Percentiles rank a stretch among this genome's conserved stretches.
Evolutionary conservation across 2,797 vertebrate genomes (phyloP).

Genomic region (Rhinogobio ventralis): DNA sequence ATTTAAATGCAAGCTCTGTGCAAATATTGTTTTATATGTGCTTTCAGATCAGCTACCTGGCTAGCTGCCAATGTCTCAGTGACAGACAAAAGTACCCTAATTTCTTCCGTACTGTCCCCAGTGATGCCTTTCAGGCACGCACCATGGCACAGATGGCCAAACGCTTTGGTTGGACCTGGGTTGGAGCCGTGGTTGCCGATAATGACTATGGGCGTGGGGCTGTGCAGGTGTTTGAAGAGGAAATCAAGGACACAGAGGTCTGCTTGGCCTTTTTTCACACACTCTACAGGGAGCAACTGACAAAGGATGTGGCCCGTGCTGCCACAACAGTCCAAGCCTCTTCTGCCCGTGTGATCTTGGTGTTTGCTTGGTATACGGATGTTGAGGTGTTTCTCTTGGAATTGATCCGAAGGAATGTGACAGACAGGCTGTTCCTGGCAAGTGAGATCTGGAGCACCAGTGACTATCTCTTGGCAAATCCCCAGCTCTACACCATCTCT

Average conservation of each 20-base stretch:
- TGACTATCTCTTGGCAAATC: conserved; percentile 64
- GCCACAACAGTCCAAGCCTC: conserved; percentile 74
- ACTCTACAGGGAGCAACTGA: conserved; percentile 69
- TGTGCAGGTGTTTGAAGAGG: conserved; percentile 75
- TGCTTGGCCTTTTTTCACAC: conserved; percentile 78
- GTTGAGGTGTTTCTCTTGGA: conserved; percentile 73
- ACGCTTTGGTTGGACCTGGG: conserved; percentile 77
- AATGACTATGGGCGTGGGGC: conserved; percentile 75
- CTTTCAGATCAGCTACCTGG: conserved; percentile 76
- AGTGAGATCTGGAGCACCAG: conserved; percentile 82
- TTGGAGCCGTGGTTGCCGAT: conserved; percentile 73
- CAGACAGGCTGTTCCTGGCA: conserved; percentile 75
- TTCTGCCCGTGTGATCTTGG: conserved; percentile 72
- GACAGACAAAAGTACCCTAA: conserved; percentile 66
- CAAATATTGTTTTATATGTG: neutral
- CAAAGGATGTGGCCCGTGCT: conserved; percentile 67
- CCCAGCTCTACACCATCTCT: conserved; percentile 64
- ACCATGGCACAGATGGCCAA: conserved; percentile 74
- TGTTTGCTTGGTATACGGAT: conserved; percentile 76
- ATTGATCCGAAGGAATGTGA: conserved; percentile 73
- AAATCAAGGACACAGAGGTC: conserved; percentile 65
- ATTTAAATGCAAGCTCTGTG: neutral
- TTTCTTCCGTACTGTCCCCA: conserved; percentile 71
- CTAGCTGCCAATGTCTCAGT: conserved; percentile 71
- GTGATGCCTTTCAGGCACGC: conserved; percentile 68